These are phyloP conservation scores for Semaprochilodus insignis DNA, from an alignment of 2,797 vertebrate genomes.

Conservation along the genomic window DNA sequence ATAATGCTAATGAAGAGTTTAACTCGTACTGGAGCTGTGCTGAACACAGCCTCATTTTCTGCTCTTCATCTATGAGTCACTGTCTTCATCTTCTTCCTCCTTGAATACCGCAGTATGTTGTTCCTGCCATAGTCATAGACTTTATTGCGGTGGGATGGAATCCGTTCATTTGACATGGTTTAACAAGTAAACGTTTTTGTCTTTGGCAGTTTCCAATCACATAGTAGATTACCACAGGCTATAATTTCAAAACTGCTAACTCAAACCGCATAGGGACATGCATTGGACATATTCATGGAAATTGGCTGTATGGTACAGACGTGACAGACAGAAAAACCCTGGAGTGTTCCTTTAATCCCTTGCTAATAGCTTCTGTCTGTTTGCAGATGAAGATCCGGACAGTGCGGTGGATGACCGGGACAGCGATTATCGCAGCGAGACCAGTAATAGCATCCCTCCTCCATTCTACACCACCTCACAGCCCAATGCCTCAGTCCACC, in stretches of 20 bases:
- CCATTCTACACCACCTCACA: constrained; percentile 94
- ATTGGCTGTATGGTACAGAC: background rate
- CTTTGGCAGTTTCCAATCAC: background rate
- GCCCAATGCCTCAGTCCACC: constrained; percentile 94
- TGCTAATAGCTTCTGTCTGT: constrained; percentile 11
- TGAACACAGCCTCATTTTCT: background rate
- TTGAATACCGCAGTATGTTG: no score
- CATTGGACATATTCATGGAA: background rate
- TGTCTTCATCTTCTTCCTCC: constrained; percentile 4
- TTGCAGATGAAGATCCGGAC: constrained; percentile 90
- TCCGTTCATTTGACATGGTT: background rate
- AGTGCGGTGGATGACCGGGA: constrained; percentile 94
- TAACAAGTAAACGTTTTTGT: background rate
- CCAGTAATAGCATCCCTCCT: constrained; percentile 94
- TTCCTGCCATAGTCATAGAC: no score
- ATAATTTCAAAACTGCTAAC: no score
- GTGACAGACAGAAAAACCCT: background rate
- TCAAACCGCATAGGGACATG: no score
- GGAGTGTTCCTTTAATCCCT: background rate
- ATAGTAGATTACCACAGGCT: background rate
- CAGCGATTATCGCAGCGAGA: constrained; percentile 97
- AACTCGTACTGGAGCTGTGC: constrained; percentile 12
- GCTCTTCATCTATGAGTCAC: constrained; percentile 28
- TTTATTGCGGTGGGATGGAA: background rate
- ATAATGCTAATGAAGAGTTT: constrained; percentile 39